phyloP scores from a whole-genome alignment of 1,140 invertebrate species.

The Penaeus chinensis region DNA sequence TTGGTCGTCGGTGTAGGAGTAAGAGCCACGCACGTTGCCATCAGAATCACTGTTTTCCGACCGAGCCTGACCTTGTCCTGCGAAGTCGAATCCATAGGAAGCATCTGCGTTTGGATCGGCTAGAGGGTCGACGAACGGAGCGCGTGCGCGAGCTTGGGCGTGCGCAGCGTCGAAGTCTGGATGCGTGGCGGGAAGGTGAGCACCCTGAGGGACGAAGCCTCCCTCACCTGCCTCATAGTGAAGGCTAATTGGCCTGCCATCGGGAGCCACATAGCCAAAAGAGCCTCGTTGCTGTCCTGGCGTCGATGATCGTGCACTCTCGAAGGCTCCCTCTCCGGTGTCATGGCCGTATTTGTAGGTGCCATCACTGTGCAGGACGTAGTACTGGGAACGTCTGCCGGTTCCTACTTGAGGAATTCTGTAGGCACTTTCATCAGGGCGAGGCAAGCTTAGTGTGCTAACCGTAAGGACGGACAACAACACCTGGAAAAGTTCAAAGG shows the following conservation, averaged over 20 bases:
- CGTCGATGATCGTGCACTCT: conserved; percentile 28
- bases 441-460: too few species aligned
- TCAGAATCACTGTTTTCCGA: conserved; percentile 63
- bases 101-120: conserved; percentile 55
- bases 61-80: conserved; percentile 61
- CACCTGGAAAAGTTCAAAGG: too few species aligned
- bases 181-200: conserved; percentile 39
- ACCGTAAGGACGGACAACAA: too few species aligned
- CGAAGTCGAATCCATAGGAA: conserved; percentile 64
- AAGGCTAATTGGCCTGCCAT: conserved; percentile 46
- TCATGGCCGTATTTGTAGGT: conserved; percentile 62
- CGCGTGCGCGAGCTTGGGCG: conserved; percentile 29
- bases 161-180: conserved; percentile 40
- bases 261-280: conserved; percentile 54
- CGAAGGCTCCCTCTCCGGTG: conserved; percentile 58
- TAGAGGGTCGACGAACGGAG: conserved; percentile 52
- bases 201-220: conserved; percentile 51
- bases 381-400: too few species aligned
- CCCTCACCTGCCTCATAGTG: conserved; percentile 57
- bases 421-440: too few species aligned
- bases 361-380: conserved; percentile 47
- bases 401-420: too few species aligned
- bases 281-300: conserved; percentile 41
- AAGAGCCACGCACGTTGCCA: conserved; percentile 66
- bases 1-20: conserved; percentile 66